phyloP scores from a whole-genome alignment of 2,113 vertebrate genomes.

The Oryzias melastigma region DNA sequence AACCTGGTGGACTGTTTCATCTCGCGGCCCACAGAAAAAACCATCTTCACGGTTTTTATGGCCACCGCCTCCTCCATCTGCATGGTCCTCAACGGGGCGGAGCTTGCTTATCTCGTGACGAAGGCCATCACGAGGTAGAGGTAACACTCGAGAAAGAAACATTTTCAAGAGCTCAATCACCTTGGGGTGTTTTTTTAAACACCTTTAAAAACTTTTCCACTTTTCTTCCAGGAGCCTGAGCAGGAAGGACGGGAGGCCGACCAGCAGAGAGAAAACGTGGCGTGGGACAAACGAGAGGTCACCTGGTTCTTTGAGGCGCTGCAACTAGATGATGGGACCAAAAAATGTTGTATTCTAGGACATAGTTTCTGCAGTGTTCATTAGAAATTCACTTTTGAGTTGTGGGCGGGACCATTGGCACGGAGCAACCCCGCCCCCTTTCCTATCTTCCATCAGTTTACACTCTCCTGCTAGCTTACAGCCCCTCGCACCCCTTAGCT shows the following conservation, averaged over 20 bases:
- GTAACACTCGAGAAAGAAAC: conserved; percentile 33
- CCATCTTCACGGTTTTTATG: conserved; percentile 75
- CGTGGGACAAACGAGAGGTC: conserved; percentile 52
- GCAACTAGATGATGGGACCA: conserved; percentile 11
- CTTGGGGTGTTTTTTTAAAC: not conserved
- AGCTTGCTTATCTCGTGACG: conserved; percentile 68
- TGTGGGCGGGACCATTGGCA: too few relatives aligned
- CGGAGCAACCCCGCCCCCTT: too few relatives aligned
- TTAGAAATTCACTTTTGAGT: too few relatives aligned
- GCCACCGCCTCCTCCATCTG: conserved; percentile 69
- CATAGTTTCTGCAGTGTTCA: too few relatives aligned
- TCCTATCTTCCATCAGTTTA: too few relatives aligned
- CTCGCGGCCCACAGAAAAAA: conserved; percentile 73
- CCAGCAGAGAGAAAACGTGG: conserved; percentile 47
- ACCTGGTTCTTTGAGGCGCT: conserved; percentile 30
- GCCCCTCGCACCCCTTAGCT: too few relatives aligned
- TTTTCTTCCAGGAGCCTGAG: conserved; percentile 28
- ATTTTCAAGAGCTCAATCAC: not conserved
- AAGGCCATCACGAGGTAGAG: conserved; percentile 64
- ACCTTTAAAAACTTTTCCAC: not conserved
- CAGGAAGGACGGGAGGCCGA: conserved; percentile 13
- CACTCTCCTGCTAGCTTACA: too few relatives aligned
- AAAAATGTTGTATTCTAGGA: not conserved
- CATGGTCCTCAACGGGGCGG: conserved; percentile 72
- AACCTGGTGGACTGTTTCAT: conserved; percentile 78